A percentile compares a stretch with the other conserved stretches of the same genome.
phyloP scores from a whole-genome alignment of 2,888 invertebrate species.

The Dasysyrphus albostriatus region DNA sequence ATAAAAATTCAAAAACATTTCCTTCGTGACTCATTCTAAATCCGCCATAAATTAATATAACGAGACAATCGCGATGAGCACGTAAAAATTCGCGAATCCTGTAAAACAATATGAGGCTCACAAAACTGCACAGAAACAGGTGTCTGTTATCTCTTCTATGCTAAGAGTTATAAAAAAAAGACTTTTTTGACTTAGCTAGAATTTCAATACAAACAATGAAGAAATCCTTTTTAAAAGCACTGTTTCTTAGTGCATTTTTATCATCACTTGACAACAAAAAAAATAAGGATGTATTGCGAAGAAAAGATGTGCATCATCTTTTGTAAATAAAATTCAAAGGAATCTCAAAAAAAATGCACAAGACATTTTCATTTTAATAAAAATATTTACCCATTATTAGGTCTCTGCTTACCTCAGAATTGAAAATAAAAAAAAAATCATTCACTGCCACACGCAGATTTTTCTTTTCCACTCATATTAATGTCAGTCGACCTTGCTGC shows the following conservation, averaged over 20 bases:
- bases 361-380: slow-evolving; percentile 13
- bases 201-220: background rate
- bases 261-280: background rate
- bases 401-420: slow-evolving; percentile 23
- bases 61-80: background rate
- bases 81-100: background rate
- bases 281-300: background rate
- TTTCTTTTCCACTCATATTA: background rate
- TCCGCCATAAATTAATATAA: background rate
- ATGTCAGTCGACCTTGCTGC: slow-evolving; percentile 27
- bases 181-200: background rate
- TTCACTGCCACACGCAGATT: slow-evolving; percentile 32
- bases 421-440: background rate
- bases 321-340: background rate
- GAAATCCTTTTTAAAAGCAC: too few relatives aligned
- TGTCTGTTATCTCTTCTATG: background rate
- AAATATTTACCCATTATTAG: background rate
- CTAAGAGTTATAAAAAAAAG: background rate
- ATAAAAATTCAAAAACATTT: background rate
- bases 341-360: slow-evolving; percentile 3
- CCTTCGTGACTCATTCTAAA: background rate
- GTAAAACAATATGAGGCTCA: background rate
- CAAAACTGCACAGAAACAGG: background rate
- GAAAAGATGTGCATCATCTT: background rate
- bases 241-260: too few relatives aligned